Percentiles rank a stretch among this genome's conserved stretches.
phyloP scores from a whole-genome alignment of 2,797 vertebrate species.

The Sebastes itinus region DNA sequence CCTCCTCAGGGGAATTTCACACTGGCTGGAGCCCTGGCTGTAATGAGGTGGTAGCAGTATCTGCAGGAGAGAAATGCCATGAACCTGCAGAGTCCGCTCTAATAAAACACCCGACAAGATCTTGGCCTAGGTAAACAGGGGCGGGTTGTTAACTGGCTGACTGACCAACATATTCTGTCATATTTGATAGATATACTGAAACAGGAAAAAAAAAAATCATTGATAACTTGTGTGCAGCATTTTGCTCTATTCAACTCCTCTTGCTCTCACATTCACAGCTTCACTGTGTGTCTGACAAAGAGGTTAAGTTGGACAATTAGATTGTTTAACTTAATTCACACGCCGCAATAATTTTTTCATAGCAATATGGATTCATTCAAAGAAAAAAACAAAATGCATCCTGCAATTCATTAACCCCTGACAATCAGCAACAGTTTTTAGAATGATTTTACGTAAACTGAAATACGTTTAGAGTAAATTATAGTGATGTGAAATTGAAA shows the following conservation, averaged over 20 bases:
- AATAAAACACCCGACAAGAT: slow-evolving; percentile 41
- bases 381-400: neutral
- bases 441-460: neutral
- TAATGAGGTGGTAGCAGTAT: slow-evolving; percentile 66
- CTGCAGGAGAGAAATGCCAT: slow-evolving; percentile 39
- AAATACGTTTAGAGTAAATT: neutral
- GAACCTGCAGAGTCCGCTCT: slow-evolving; percentile 28
- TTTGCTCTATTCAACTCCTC: neutral
- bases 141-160: slow-evolving; percentile 28
- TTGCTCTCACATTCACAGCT: neutral
- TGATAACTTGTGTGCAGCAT: neutral
- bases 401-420: neutral
- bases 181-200: slow-evolving; percentile 2
- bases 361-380: neutral
- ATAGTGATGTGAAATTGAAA: neutral
- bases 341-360: no score
- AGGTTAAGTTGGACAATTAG: neutral
- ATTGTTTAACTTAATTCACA: neutral
- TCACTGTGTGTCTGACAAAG: neutral
- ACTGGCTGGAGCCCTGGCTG: slow-evolving; percentile 48
- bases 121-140: slow-evolving; percentile 37
- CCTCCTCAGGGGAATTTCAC: slow-evolving; percentile 47
- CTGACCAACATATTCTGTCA: slow-evolving; percentile 2
- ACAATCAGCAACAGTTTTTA: neutral
- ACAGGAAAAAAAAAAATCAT: neutral